Base-by-base conservation (phyloP, 2,888 invertebrate genomes). In the Poecilobothrus nobilitatus region DNA sequence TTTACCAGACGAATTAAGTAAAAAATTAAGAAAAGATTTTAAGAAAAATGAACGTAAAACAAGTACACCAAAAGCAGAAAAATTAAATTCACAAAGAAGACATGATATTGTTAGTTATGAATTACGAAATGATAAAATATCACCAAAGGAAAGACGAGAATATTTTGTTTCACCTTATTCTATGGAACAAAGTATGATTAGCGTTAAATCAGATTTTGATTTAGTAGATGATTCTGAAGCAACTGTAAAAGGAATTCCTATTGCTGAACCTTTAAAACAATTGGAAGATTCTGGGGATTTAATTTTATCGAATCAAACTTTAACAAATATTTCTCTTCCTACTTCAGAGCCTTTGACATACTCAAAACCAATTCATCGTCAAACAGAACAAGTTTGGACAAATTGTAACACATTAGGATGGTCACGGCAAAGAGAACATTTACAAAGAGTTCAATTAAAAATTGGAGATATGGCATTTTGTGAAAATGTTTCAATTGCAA, bases 351-450 rank as follows among this genome's bases (percentile, higher is more conserved):
- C 70, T 20, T 66, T 73, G 2, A 72, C 67, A 34, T 74, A 72
- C 68, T 70, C 75, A 63, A 72, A 73, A 33, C 72, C 73, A 65
- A 34, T 71, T 18, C 69, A 72, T 9, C 68, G 73, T 3, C 68
- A 73, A 5, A 37, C 66, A 9, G 75, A 74, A 21, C 75, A 80
- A 69, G 73, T 75, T 27, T 82, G 83, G 75, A 80, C 85, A 8
- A 86, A 89, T 71, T 94, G 94, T 78, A 92, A 92, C 75, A 91
- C 93, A 0, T 84, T 94, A 41, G 93, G 94, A 20, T 94, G 94
- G 94, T 90, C 91, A 0, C 86, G 91, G 75, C 92, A 91, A 77
- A 86, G 92, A 71, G 93, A 93, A 76, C 88, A 92, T 77, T 79
- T 94, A 75, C 92, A 93, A 79, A 84, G 94, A 70, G 88, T 93